phyloP scores from a whole-genome alignment of 2,113 vertebrate genomes.

The Toxostoma redivivum region DNA sequence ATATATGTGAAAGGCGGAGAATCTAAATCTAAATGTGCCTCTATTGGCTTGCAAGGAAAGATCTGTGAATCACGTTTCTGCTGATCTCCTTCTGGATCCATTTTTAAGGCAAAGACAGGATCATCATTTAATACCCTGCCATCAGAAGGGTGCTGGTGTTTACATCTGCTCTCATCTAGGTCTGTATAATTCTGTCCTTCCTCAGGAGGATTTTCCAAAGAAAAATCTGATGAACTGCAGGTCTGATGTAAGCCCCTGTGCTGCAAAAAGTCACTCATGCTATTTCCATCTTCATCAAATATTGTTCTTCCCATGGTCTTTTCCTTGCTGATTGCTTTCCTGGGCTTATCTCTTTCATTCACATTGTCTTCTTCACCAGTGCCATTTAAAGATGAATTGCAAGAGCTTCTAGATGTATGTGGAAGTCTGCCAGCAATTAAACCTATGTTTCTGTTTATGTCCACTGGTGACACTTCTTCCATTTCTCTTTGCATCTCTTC shows the following conservation, averaged over 20 bases:
- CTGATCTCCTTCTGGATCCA: neutral
- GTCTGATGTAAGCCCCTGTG: neutral
- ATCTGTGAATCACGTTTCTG: neutral
- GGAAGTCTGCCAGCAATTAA: neutral
- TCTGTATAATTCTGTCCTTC: neutral
- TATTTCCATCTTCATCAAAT: neutral
- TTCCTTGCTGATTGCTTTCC: neutral
- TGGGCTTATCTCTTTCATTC: neutral
- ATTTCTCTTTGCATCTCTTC: conserved; percentile 11
- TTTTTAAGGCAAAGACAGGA: neutral
- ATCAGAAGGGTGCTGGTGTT: neutral
- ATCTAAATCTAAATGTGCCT: neutral
- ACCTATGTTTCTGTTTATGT: neutral
- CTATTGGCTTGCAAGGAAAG: neutral
- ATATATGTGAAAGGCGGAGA: conserved; percentile 46
- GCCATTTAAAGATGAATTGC: conserved; percentile 13
- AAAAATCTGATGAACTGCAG: neutral
- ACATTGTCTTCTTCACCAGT: neutral
- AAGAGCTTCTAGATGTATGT: neutral
- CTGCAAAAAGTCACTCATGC: neutral
- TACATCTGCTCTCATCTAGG: neutral
- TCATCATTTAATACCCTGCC: neutral
- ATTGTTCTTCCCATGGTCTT: neutral
- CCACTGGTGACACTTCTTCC: neutral
- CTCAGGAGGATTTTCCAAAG: neutral